Evolutionary conservation across 2,797 vertebrate genomes (phyloP).

Genomic region (Rhincodon typus): DNA sequence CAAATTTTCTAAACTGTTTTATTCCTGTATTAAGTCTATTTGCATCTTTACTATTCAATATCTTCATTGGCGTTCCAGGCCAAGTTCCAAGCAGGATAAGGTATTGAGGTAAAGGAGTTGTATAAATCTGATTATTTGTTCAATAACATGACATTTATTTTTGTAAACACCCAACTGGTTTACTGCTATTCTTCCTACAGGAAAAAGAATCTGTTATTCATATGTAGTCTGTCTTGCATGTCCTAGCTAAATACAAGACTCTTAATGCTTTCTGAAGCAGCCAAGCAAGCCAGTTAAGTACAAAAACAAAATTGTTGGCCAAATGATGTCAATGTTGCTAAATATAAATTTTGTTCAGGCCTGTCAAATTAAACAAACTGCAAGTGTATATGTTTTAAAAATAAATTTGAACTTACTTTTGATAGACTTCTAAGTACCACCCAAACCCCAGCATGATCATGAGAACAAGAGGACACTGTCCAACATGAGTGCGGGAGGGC

Average conservation of each 20-base stretch:
- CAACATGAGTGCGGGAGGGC: background rate
- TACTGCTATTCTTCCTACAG: too few species aligned
- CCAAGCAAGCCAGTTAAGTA: background rate
- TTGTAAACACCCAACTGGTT: background rate
- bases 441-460: background rate
- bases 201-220: background rate
- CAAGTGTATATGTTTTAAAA: background rate
- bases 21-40: background rate
- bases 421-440: background rate
- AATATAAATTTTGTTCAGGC: background rate
- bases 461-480: background rate
- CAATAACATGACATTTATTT: background rate
- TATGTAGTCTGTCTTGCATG: background rate
- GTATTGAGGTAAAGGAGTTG: background rate
- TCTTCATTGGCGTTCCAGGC: background rate
- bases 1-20: too few species aligned
- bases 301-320: background rate
- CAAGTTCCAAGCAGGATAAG: background rate
- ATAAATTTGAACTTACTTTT: background rate
- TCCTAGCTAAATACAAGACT: too few species aligned
- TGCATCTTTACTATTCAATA: background rate
- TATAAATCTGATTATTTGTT: background rate
- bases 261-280: background rate
- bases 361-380: background rate
- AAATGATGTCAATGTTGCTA: background rate